Evolutionary conservation across 2,888 invertebrate species (phyloP).

Genomic region (Phytoseiulus persimilis): DNA sequence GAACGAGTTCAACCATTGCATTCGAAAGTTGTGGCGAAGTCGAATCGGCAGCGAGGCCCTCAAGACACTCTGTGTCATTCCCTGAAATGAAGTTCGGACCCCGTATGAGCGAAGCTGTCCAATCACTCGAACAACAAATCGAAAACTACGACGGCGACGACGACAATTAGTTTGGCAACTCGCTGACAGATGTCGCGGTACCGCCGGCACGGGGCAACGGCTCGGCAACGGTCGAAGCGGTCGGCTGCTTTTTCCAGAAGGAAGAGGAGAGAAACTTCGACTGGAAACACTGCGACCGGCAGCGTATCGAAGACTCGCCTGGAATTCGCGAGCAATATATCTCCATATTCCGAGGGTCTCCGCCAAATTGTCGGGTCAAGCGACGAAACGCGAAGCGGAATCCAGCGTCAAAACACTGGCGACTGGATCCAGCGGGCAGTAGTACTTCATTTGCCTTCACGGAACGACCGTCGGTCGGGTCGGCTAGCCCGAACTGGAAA

Average conservation of each 20-base stretch:
- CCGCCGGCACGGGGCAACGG: neutral
- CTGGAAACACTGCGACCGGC: neutral
- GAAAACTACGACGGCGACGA: neutral
- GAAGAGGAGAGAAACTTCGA: neutral
- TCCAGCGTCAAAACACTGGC: neutral
- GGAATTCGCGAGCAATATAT: neutral
- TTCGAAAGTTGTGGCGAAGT: slow-evolving; percentile 28
- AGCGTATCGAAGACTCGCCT: neutral
- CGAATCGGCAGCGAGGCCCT: neutral
- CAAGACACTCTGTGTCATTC: neutral
- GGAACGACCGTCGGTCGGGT: neutral
- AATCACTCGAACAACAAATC: neutral
- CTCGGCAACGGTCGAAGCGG: neutral
- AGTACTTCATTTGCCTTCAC: neutral
- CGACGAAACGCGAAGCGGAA: neutral
- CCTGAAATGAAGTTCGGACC: neutral
- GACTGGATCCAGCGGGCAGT: neutral
- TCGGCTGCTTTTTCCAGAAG: neutral
- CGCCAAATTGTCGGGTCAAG: neutral
- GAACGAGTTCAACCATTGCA: slow-evolving; percentile 14
- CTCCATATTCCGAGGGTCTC: neutral
- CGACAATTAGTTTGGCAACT: too few relatives aligned
- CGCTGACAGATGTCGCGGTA: neutral
- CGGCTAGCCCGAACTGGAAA: slow-evolving; percentile 5
- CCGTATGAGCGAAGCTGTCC: neutral